Percentiles rank a stretch among this genome's conserved stretches.
phyloP scores from a whole-genome alignment of 2,113 vertebrate species.

The Coracopsis vasa region DNA sequence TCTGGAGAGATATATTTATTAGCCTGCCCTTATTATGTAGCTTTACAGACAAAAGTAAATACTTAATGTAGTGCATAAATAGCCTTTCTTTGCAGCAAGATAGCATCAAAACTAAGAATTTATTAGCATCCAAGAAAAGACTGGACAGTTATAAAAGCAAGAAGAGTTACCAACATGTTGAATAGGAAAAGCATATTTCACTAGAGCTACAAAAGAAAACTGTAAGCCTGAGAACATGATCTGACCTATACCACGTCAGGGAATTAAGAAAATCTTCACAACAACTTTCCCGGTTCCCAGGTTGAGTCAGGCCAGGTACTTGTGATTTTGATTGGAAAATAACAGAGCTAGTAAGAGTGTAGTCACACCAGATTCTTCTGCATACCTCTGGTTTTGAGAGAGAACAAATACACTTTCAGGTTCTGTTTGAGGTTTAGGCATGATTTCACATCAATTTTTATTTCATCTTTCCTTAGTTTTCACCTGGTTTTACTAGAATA shows the following conservation, averaged over 20 bases:
- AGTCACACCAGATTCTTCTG: rapidly evolving
- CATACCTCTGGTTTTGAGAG: not conserved
- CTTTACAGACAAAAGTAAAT: not conserved
- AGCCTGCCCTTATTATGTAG: not conserved
- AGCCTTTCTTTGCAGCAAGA: not conserved
- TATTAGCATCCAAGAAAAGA: not conserved
- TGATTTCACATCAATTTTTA: not conserved
- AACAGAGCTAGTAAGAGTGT: not conserved
- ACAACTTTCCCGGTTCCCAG: not conserved
- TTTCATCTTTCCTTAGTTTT: not conserved
- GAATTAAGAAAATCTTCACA: not conserved
- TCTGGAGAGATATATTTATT: not conserved
- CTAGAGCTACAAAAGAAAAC: not conserved
- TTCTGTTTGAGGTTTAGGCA: not conserved
- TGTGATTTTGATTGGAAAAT: not conserved
- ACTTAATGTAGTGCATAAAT: not conserved
- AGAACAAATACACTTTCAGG: not conserved
- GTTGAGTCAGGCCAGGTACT: not conserved
- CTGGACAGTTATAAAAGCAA: not conserved
- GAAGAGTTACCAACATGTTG: not conserved
- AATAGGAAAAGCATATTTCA: not conserved
- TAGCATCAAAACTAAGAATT: not conserved
- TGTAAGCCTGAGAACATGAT: not conserved
- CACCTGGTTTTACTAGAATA: conserved; percentile 25
- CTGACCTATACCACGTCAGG: not conserved